Conservation (phyloP, 2,113 vertebrate species). For the Gila orcuttii region DNA sequence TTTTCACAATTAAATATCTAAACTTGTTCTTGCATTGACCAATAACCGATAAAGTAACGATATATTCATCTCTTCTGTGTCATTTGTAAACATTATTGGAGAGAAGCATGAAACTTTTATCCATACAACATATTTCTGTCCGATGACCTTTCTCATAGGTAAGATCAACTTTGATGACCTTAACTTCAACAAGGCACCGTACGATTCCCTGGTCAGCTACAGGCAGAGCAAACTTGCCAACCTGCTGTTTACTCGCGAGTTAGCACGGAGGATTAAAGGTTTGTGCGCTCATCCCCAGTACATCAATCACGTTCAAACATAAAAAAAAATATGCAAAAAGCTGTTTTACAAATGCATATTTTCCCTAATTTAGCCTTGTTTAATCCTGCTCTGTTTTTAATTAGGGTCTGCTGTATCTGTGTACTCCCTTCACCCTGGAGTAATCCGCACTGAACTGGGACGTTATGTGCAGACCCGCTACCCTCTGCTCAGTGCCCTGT, state of each 20-base stretch:
- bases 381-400: constrained; percentile 17
- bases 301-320: not conserved
- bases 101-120: not conserved
- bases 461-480: constrained; percentile 70
- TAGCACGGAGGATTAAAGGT: constrained; percentile 69
- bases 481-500: constrained; percentile 67
- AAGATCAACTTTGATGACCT: constrained; percentile 73
- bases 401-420: constrained; percentile 71
- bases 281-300: not conserved
- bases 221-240: constrained; percentile 80
- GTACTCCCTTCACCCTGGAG: constrained; percentile 76
- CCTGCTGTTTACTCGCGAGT: constrained; percentile 74
- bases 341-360: not conserved
- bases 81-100: not conserved
- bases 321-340: not conserved
- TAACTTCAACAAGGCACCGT: constrained; percentile 67
- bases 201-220: constrained; percentile 74
- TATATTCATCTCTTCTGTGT: too few relatives aligned
- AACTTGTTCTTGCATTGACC: too few relatives aligned
- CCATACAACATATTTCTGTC: not conserved
- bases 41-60: too few relatives aligned
- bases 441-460: constrained; percentile 75
- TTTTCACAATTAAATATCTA: too few relatives aligned
- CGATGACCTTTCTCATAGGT: constrained; percentile 62
- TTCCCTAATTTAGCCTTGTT: not conserved